A percentile compares a stretch with the other conserved stretches of the same genome.
These are phyloP conservation scores for Tryphoninae sp. DNA, from an alignment of 2,888 invertebrate genomes.

Conservation along the genomic window DNA sequence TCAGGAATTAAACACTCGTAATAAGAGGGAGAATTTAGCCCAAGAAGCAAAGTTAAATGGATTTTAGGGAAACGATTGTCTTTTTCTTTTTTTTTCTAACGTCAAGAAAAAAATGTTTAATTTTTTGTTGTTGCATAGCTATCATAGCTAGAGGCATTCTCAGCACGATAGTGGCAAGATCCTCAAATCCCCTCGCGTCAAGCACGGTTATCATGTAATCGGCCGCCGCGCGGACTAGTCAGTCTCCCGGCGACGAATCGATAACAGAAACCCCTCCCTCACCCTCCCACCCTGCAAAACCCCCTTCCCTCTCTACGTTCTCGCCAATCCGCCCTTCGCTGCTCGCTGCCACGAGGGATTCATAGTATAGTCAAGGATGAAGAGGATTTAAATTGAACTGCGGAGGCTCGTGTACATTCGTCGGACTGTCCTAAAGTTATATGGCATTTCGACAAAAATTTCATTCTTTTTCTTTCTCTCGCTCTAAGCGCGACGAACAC, in stretches of 20 bases:
- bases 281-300: too few species aligned
- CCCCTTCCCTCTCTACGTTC: background rate
- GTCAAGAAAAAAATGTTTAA: background rate
- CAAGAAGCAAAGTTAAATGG: background rate
- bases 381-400: constrained; percentile 49
- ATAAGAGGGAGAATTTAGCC: background rate
- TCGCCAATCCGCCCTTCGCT: constrained; percentile 14
- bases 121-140: too few species aligned
- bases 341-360: constrained; percentile 28
- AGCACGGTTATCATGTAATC: constrained; percentile 55
- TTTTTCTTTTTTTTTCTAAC: constrained; percentile 8
- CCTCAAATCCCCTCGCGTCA: constrained; percentile 12
- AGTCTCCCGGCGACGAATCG: constrained; percentile 51
- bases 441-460: constrained; percentile 8
- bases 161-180: background rate
- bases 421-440: constrained; percentile 20
- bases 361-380: constrained; percentile 33
- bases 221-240: constrained; percentile 43
- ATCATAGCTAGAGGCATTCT: background rate
- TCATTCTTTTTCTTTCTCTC: background rate
- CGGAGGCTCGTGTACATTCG: constrained; percentile 21
- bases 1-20: too few species aligned
- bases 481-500: background rate
- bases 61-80: background rate
- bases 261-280: constrained; percentile 42